Evolutionary conservation across 2,797 vertebrate species (phyloP).

Genomic region (Molossus molossus): DNA sequence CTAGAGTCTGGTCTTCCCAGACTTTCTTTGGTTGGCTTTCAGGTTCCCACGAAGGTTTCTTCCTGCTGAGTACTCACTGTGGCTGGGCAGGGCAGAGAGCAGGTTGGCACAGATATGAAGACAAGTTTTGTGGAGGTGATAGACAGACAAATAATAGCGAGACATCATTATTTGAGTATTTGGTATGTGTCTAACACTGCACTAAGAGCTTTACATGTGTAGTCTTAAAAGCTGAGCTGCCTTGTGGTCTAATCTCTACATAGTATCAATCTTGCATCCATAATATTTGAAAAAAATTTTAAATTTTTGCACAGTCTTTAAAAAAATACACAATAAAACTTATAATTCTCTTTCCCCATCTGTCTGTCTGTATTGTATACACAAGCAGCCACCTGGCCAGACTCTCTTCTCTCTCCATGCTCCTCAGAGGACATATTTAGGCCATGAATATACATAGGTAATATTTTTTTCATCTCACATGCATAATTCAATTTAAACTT

Average conservation of each 20-base stretch:
- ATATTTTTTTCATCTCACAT: slow-evolving; percentile 22
- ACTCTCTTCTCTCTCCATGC: background rate
- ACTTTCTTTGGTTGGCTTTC: slow-evolving; percentile 51
- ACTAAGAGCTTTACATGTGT: background rate
- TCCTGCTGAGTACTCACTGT: background rate
- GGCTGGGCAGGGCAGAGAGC: background rate
- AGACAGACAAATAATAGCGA: background rate
- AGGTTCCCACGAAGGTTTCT: background rate
- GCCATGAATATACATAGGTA: slow-evolving; percentile 2
- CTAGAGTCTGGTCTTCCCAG: background rate
- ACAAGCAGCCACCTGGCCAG: background rate
- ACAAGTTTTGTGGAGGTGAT: slow-evolving; percentile 16
- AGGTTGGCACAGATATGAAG: background rate
- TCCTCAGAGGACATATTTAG: slow-evolving; percentile 35
- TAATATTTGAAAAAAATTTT: slow-evolving; percentile 20
- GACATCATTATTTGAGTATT: background rate
- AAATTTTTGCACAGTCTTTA: slow-evolving; percentile 18
- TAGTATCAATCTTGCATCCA: slow-evolving; percentile 12
- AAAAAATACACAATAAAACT: slow-evolving; percentile 50
- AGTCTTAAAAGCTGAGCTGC: background rate
- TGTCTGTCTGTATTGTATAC: background rate
- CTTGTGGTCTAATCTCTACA: background rate
- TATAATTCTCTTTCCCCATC: slow-evolving; percentile 19
- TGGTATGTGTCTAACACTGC: background rate
- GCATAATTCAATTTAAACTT: slow-evolving; percentile 46